Base-by-base conservation (phyloP, 2,113 vertebrate genomes). In the Leucopsar rothschildi region DNA sequence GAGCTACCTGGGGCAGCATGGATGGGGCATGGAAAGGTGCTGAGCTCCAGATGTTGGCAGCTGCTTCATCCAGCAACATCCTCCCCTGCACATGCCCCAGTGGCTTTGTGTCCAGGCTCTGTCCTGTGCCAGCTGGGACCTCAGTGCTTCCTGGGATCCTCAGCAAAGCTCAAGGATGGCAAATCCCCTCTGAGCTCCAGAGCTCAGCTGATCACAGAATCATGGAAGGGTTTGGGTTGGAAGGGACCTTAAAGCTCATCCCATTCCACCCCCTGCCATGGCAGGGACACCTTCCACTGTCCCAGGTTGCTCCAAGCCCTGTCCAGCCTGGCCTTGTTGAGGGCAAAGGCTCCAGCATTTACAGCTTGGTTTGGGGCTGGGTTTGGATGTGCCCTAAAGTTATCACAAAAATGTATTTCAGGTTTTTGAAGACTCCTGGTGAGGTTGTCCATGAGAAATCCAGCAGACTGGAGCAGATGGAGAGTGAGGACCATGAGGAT, bases 361-460 rank as follows among this genome's bases (percentile, higher is more conserved):
- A 11, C 24, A 80, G 24, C 66, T 42, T 47, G 59, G 2, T 24
- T 72, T 88, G 70, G 42, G n/a, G 12, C 37, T 61, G 65, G 24
- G 6, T 52, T 82, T 73, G 76, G 37, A 39, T 0, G 2, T 40
- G 16, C 12, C 24, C 19, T 56, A n/a, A 84, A 93, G 15, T 33
- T 24, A 25, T 18, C 31, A 15, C 56, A 85, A 69, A 91, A 72
- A 61, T 1, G 0, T 28, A 29, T 86, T 85, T 23, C 89, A 99
- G 99, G 78, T 99, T 99, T 96, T 96, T 99, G 79, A 99, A 99
- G 97, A 98, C 96, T 9, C 99, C 99, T 4, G 97, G 97, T 44
- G 98, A 98, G 86, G 97, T 96, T 69, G 79, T 82, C 73, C 98
- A 94, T 56, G 96, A 95, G 68, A 97, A 97, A 73, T 59, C 82